Conservation (phyloP, 2,888 invertebrate species). For the Orchestes rusci region DNA sequence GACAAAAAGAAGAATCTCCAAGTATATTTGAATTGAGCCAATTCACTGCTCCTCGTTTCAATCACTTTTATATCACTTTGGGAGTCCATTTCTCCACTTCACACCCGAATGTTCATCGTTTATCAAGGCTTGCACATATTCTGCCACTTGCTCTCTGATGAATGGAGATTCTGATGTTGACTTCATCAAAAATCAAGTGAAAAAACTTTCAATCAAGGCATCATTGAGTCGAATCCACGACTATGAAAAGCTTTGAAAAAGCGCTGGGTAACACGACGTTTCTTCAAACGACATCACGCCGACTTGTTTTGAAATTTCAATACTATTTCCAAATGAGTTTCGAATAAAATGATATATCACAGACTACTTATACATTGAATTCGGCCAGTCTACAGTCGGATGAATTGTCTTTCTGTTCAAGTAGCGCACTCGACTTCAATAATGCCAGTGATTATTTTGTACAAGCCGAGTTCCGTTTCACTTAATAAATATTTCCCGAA, state of each 20-base stretch:
- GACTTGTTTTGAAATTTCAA: too few relatives aligned
- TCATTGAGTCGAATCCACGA: constrained; percentile 5
- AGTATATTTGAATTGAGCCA: background rate
- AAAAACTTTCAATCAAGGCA: constrained; percentile 9
- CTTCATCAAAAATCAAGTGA: constrained; percentile 11
- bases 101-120: too few relatives aligned
- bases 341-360: constrained; percentile 20
- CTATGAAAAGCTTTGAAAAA: constrained; percentile 15
- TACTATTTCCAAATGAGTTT: too few relatives aligned
- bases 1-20: too few relatives aligned
- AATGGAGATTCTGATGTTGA: constrained; percentile 24
- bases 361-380: too few relatives aligned
- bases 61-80: constrained; percentile 20
- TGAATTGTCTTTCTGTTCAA: constrained; percentile 8
- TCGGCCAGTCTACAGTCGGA: too few relatives aligned
- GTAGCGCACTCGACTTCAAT: constrained; percentile 7
- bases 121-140: constrained; percentile 14
- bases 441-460: too few relatives aligned
- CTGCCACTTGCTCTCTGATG: constrained; percentile 7
- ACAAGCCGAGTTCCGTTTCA: too few relatives aligned
- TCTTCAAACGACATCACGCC: constrained; percentile 13
- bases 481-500: constrained; percentile 23
- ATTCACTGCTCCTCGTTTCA: background rate
- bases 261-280: constrained; percentile 20
- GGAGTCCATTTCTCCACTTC: constrained; percentile 23